Conservation (phyloP, 2,113 vertebrate species). For the Heterotilapia buettikoferi region DNA sequence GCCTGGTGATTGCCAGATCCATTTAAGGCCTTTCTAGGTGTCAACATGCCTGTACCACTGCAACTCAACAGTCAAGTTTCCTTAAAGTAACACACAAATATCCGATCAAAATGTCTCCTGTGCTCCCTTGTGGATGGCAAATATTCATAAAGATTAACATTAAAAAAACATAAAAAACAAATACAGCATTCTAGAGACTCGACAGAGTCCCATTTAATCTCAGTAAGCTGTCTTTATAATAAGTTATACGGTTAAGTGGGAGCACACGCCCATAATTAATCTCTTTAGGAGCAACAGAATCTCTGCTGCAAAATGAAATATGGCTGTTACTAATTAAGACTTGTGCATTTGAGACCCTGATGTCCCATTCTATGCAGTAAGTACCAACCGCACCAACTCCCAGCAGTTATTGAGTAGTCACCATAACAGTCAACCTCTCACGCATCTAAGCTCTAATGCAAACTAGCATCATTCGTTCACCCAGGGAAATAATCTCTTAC, state of each 20-base stretch:
- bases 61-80: slow-evolving; percentile 43
- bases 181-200: background rate
- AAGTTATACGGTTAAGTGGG: background rate
- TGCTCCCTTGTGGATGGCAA: slow-evolving; percentile 9
- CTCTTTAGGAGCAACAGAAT: slow-evolving; percentile 32
- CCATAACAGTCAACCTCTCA: slow-evolving; percentile 3
- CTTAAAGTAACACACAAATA: background rate
- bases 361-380: slow-evolving; percentile 38
- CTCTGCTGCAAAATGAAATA: slow-evolving; percentile 33
- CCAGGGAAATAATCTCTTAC: slow-evolving; percentile 42
- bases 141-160: background rate
- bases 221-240: background rate
- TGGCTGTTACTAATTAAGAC: slow-evolving; percentile 54
- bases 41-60: slow-evolving; percentile 31
- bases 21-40: slow-evolving; percentile 62
- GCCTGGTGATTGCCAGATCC: slow-evolving; percentile 67
- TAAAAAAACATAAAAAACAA: background rate
- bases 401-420: background rate
- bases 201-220: background rate
- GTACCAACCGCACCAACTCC: slow-evolving; percentile 28
- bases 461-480: slow-evolving; percentile 32
- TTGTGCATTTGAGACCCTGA: slow-evolving; percentile 41
- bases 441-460: background rate
- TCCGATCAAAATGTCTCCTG: background rate
- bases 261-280: slow-evolving; percentile 1